Evolutionary conservation across 1,140 invertebrate species (phyloP).

Genomic region (Heliconius melpomene): DNA sequence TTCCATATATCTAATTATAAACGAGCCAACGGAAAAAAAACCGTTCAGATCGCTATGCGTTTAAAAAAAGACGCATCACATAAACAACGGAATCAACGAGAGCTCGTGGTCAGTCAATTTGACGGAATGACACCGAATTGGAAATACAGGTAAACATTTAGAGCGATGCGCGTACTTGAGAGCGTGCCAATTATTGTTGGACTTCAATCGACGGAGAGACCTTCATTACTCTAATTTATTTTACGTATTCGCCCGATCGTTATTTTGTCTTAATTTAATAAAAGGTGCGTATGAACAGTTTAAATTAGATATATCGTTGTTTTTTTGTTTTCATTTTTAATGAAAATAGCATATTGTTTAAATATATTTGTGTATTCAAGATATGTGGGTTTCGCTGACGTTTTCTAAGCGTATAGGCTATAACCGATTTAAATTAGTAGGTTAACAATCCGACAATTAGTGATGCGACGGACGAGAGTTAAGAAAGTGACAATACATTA

Average conservation of each 20-base stretch:
- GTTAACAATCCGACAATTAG: slow-evolving; percentile 77
- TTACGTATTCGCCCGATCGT: slow-evolving; percentile 54
- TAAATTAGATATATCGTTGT: no score
- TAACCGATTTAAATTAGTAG: slow-evolving; percentile 73
- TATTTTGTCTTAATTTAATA: slow-evolving; percentile 45
- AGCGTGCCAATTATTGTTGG: slow-evolving; percentile 70
- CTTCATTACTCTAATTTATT: slow-evolving; percentile 69
- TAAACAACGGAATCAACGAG: slow-evolving; percentile 42
- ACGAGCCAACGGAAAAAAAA: slow-evolving; percentile 51
- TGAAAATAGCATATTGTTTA: neutral
- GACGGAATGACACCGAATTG: slow-evolving; percentile 56
- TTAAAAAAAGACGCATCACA: slow-evolving; percentile 52
- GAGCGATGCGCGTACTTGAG: slow-evolving; percentile 69
- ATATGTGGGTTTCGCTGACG: slow-evolving; percentile 33
- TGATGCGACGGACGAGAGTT: slow-evolving; percentile 64
- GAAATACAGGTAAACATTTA: slow-evolving; percentile 72
- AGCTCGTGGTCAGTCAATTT: slow-evolving; percentile 51
- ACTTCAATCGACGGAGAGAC: slow-evolving; percentile 68
- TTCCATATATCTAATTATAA: slow-evolving; percentile 55
- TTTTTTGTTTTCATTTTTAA: neutral
- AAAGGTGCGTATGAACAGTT: neutral
- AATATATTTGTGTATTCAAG: neutral
- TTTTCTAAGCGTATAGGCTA: slow-evolving; percentile 64
- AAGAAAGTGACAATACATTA: slow-evolving; percentile 79
- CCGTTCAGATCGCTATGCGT: slow-evolving; percentile 44